Evolutionary conservation across 2,888 invertebrate species (phyloP).

Genomic region (Orgyia antiqua): DNA sequence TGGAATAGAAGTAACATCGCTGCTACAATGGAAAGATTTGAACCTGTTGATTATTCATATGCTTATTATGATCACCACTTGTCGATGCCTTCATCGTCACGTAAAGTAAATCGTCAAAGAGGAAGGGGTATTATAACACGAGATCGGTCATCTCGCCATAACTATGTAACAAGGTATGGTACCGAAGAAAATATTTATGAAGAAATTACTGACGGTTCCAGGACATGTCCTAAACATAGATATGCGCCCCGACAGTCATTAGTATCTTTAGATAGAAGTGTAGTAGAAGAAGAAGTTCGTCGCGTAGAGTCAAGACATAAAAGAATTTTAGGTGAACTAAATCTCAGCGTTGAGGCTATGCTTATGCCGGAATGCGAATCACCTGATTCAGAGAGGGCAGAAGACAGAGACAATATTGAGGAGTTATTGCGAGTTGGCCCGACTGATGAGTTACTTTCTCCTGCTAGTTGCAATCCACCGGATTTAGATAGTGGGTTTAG

Average conservation of each 20-base stretch:
- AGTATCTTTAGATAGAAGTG: constrained; percentile 82
- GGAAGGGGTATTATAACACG: constrained; percentile 63
- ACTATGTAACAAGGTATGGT: constrained; percentile 87
- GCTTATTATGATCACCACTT: constrained; percentile 89
- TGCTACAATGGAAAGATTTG: constrained; percentile 81
- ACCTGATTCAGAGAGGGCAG: constrained; percentile 81
- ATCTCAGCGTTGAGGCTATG: constrained; percentile 93
- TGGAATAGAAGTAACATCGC: constrained; percentile 82
- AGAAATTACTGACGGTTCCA: constrained; percentile 84
- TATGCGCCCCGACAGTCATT: constrained; percentile 78
- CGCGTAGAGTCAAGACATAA: constrained; percentile 90
- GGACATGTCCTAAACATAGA: constrained; percentile 70
- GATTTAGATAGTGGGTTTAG: constrained; percentile 91
- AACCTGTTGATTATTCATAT: constrained; percentile 87
- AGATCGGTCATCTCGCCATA: constrained; percentile 78
- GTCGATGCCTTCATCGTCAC: constrained; percentile 78
- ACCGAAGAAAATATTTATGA: constrained; percentile 92
- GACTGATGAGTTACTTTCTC: constrained; percentile 84
- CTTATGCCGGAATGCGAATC: constrained; percentile 88
- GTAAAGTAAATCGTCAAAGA: constrained; percentile 63
- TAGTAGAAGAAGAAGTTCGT: constrained; percentile 90
- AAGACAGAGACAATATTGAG: constrained; percentile 79
- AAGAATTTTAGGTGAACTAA: constrained; percentile 89
- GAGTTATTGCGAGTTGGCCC: constrained; percentile 84
- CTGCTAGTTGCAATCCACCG: constrained; percentile 80